phyloP scores from a whole-genome alignment of 2,888 invertebrate species.

The Synergus umbraculus region DNA sequence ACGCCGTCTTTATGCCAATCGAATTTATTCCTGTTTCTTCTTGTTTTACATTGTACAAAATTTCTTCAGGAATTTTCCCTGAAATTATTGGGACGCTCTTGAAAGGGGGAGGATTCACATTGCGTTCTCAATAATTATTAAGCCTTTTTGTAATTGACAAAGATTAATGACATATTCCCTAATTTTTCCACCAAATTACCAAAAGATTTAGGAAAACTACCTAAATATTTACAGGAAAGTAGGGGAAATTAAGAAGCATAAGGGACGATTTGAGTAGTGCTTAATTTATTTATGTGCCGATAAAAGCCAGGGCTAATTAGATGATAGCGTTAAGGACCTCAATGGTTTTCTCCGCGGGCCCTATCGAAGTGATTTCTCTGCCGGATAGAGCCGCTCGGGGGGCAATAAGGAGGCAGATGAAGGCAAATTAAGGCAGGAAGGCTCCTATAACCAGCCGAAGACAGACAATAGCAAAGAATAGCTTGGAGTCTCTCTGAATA shows the following conservation, averaged over 20 bases:
- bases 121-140: too few relatives aligned
- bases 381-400: slow-evolving; percentile 53
- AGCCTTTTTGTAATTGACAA: too few relatives aligned
- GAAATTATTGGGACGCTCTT: too few relatives aligned
- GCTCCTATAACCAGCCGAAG: slow-evolving; percentile 70
- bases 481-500: slow-evolving; percentile 72
- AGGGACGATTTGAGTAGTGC: slow-evolving; percentile 62
- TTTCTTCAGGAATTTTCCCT: too few relatives aligned
- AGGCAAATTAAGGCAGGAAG: slow-evolving; percentile 50
- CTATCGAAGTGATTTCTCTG: slow-evolving; percentile 55
- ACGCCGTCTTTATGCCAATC: slow-evolving; percentile 40
- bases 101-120: too few relatives aligned
- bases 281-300: slow-evolving; percentile 71
- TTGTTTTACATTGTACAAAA: background rate
- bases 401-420: slow-evolving; percentile 60
- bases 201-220: too few relatives aligned
- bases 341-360: slow-evolving; percentile 58
- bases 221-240: background rate
- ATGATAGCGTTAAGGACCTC: slow-evolving; percentile 68
- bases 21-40: slow-evolving; percentile 15
- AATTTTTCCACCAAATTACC: too few relatives aligned
- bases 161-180: too few relatives aligned
- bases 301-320: slow-evolving; percentile 74
- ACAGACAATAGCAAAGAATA: slow-evolving; percentile 74
- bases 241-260: background rate